Conservation (phyloP, 2,888 invertebrate species). For the Drosophila setosimentum region DNA sequence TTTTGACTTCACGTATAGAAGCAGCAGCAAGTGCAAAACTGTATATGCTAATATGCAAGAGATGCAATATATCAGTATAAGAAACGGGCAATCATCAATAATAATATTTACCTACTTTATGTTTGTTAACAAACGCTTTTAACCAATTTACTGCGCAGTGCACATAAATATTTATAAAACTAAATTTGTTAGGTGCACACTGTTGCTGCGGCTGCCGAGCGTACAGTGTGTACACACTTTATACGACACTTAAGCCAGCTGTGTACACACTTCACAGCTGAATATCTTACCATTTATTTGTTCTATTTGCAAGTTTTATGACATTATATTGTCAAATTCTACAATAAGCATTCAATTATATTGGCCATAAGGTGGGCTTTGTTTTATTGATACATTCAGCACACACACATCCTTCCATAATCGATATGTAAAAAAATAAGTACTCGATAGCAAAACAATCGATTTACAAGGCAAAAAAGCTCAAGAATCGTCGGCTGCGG, state of each 20-base stretch:
- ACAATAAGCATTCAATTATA: background rate
- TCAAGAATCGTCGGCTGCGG: slow-evolving; percentile 18
- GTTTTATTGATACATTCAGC: background rate
- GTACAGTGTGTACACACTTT: slow-evolving; percentile 41
- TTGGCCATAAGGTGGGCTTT: background rate
- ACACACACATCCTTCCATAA: background rate
- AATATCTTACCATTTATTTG: slow-evolving; percentile 28
- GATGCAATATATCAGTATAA: background rate
- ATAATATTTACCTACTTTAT: slow-evolving; percentile 18
- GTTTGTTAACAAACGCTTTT: slow-evolving; percentile 19
- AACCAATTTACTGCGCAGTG: slow-evolving; percentile 55
- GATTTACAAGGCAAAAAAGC: slow-evolving; percentile 13
- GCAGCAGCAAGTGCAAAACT: background rate
- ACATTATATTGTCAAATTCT: slow-evolving; percentile 4
- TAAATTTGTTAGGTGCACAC: slow-evolving; percentile 28
- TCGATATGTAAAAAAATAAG: slow-evolving; percentile 6
- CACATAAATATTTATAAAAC: slow-evolving; percentile 36
- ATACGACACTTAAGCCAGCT: slow-evolving; percentile 18
- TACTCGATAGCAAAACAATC: slow-evolving; percentile 41
- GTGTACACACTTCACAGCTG: slow-evolving; percentile 30
- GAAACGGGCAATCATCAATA: background rate
- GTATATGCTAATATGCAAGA: background rate
- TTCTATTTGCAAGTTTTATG: slow-evolving; percentile 7
- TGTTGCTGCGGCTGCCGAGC: background rate
- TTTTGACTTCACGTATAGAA: slow-evolving; percentile 15